Base-by-base conservation (phyloP, 2,113 vertebrate species). In the Sinocyclocheilus grahami region DNA sequence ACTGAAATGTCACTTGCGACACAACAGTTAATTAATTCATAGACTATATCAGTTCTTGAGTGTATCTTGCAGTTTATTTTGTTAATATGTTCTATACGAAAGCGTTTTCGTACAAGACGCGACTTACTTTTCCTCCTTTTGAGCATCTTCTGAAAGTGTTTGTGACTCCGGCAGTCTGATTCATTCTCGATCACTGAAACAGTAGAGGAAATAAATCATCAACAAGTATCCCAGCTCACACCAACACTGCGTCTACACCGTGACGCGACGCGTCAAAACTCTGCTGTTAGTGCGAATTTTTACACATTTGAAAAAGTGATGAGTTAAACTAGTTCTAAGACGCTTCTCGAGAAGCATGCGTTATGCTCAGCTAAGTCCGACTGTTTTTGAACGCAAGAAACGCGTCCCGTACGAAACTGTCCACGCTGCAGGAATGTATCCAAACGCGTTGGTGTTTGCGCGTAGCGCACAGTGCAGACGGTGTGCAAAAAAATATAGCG, bases 161-260 rank as follows among this genome's bases (percentile, higher is more conserved):
- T 0, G 92, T 92, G 67, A 91, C 94, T 90, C 94, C 94, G 9
- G 95, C 95, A 0, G 95, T 96, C 92, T 96, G 95, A 84, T 96
- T 95, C 95, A 96, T 96, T 91, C 14, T 53, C 77, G 27, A 67
- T 27, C 30, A 75, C 85, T 85, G 48, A 5, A 51, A 67, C 11
- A 46, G 4, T 5, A 78, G 12, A 86, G 53, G 65, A 7, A 63
- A 85, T 46, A 53, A 79, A 30, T 39, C 22, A n/a, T 51, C 9
- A 27, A 80, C 18, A 60, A 83, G 20, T 27, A 79, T 75, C 27
- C 67, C 37, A 80, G 46, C 7, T 18, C 30, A 65, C 74, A 48
- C 69, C 10, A 75, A 78, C 69, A 71, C 37, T 24, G 67, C 11
- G 22, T 8, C n/a, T 69, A 7, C 33, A 79, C 2, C 48, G 27